Percentiles rank a stretch among this genome's conserved stretches.
Evolutionary conservation across 1,140 invertebrate species (phyloP).

Genomic region (Tachypleus tridentatus): DNA sequence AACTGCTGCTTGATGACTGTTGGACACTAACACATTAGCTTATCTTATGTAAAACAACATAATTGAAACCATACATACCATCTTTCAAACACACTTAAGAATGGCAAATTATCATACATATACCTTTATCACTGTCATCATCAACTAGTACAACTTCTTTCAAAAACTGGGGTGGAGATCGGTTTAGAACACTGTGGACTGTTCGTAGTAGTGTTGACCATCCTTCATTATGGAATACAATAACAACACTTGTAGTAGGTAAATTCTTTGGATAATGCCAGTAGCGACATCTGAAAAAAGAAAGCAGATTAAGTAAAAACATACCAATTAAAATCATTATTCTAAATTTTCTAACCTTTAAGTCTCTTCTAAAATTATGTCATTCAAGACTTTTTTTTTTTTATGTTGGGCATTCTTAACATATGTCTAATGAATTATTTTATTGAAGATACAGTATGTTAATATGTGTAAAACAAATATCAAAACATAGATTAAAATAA

Average conservation of each 20-base stretch:
- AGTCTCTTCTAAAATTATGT: too few relatives aligned
- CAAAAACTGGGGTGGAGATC: slow-evolving; percentile 75
- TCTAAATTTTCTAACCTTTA: background rate
- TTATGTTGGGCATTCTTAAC: too few relatives aligned
- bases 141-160: slow-evolving; percentile 96
- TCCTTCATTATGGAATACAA: slow-evolving; percentile 98
- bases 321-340: slow-evolving; percentile 8
- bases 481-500: too few relatives aligned
- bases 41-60: too few relatives aligned
- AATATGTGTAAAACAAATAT: too few relatives aligned
- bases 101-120: background rate
- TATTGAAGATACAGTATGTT: too few relatives aligned
- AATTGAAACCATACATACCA: too few relatives aligned
- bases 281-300: slow-evolving; percentile 62
- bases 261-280: slow-evolving; percentile 89
- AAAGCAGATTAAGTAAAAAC: background rate
- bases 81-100: too few relatives aligned
- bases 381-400: too few relatives aligned
- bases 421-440: too few relatives aligned
- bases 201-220: slow-evolving; percentile 89
- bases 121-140: slow-evolving; percentile 85
- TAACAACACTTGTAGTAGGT: slow-evolving; percentile 84
- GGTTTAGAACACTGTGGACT: slow-evolving; percentile 90
- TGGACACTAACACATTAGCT: too few relatives aligned
- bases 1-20: too few relatives aligned